Evolutionary conservation across 1,140 invertebrate genomes (phyloP), one percentile per base, ranked within the genome.

Genomic region (Caenorhabditis inopinata): DNA sequence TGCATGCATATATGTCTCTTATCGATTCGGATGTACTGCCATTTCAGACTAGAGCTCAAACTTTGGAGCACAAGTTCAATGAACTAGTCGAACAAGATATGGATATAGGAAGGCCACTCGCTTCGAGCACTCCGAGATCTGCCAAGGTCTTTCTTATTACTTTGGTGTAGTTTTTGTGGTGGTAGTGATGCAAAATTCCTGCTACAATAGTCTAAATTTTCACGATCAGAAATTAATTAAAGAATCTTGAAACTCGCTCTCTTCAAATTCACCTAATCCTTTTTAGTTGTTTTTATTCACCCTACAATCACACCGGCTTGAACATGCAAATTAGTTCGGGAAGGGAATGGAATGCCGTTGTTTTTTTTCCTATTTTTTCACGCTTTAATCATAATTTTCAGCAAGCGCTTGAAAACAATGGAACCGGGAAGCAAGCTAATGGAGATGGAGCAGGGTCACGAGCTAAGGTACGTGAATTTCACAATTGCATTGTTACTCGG

Each of bases 101-200:
- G 32, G 32, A 38, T 0, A 38, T 68, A 38, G 58, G 58, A 42
- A n/a, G 32, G 11, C 58, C 58, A 16, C n/a, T 68, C 5, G 58
- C 58, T 1, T 68, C 58, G 1, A 68, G 58, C n/a, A 68, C 58
- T 38, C 58, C 58, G 3, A 68, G 32, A 68, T 68, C 58, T 32
- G 58, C 58, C 35, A 68, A 68, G 58, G 58, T 68, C 32, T 42
- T 38, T 32, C 38, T 68, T 25, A 35, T 32, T 3, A 7, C 29
- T 68, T 68, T 32, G 58, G 58, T 68, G 16, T 68, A 68, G 58
- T 68, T 68, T 68, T 16, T n/a, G n/a, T n/a, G n/a, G 11, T 68
- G 32, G 5, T 35, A 11, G 32, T 68, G 58, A 12, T 35, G 32
- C n/a, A 21, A 2, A 32, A 21, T 21, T 38, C 11, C 5, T 42